Evolutionary conservation across 2,797 vertebrate species (phyloP), one percentile per base, ranked within the genome.

Genomic region (Pristis pectinata): DNA sequence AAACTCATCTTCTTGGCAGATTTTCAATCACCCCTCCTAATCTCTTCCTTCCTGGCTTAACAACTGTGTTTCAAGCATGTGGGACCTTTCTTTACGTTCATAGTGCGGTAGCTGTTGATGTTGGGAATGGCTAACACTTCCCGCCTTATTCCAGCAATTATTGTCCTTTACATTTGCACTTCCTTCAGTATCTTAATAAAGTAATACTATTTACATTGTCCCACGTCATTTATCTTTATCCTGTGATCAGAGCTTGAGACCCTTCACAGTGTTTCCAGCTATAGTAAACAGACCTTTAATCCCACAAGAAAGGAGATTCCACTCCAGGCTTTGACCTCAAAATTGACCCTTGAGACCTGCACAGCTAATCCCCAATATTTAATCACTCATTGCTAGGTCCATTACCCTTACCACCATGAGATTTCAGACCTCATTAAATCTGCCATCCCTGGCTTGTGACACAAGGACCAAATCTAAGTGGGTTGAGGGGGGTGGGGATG

Each of bases 181-280:
- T 91, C 87, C 87, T 64, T 64, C n/a, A 64, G 30, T 87, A 19
- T 13, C 30, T 89, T 89, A 89, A 91, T 91, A 41, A 91, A 91
- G 59, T 89, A 7, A 89, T 34, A 89, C 34, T 64, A 24, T 91
- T 91, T 91, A 64, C 59, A 91, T 91, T 91, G 59, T 64, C 37
- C n/a, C 87, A 59, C 22, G 1, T 24, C 11, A 41, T 37, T 64
- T 91, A 64, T n/a, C 59, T 91, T 19, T n/a, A 41, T 37, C 34
- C 59, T 91, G 87, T 37, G 87, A 41, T 91, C 87, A 91, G 37
- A 64, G 19, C 17, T 67, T 91, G 59, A 41, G 59, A 41, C 53
- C 7, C 87, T 91, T 64, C 59, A 37, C 87, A 10, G 19, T n/a
- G 17, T 41, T 64, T 85, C 24, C 87, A 91, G 53, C 34, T 87